A percentile compares a stretch with the other conserved stretches of the same genome.
Conservation (phyloP, 1,140 invertebrate genomes). For the Paralvinella palmiformis region DNA sequence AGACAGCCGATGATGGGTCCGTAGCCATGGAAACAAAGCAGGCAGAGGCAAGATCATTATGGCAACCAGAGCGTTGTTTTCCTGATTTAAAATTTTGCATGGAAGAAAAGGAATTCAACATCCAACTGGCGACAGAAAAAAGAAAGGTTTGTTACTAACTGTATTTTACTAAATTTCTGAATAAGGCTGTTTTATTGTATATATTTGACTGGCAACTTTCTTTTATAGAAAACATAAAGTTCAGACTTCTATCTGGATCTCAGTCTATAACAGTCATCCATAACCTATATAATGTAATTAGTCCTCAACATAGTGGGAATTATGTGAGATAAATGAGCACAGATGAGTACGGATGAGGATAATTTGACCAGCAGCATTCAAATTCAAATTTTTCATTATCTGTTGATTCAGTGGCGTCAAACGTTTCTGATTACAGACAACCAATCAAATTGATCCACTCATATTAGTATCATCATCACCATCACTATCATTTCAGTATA, state of each 20-base stretch:
- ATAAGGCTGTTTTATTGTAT: not conserved
- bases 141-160: constrained; percentile 27
- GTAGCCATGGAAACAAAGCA: not conserved
- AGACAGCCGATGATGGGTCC: not conserved
- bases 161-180: not conserved
- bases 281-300: no score
- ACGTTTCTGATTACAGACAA: no score
- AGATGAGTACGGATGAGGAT: no score
- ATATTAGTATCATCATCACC: not conserved
- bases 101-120: constrained; percentile 39
- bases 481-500: constrained; percentile 26
- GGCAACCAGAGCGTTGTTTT: constrained; percentile 23
- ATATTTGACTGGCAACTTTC: not conserved
- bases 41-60: constrained; percentile 18
- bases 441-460: no score
- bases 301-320: no score
- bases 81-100: constrained; percentile 32
- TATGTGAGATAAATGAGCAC: no score
- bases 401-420: no score
- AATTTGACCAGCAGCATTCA: no score
- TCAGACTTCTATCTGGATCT: no score
- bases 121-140: constrained; percentile 35
- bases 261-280: no score
- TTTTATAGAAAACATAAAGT: not conserved
- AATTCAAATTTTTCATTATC: no score